These are phyloP conservation scores for Drosophila sproati DNA, from an alignment of 1,140 invertebrate species.

Conservation along the genomic window DNA sequence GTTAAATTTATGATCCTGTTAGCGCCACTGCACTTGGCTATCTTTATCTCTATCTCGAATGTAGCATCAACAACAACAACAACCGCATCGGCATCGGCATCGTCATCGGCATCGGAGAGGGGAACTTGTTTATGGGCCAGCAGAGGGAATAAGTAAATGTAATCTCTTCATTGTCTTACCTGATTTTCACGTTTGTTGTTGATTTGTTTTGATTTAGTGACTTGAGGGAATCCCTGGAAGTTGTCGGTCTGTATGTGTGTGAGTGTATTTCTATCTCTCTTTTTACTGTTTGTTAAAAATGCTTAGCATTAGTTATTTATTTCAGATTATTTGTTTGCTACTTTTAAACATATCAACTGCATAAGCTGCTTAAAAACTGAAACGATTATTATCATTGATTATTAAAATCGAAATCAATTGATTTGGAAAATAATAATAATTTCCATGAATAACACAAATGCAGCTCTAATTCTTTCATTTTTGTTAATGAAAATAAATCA, in stretches of 20 bases:
- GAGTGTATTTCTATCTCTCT: conserved; percentile 2
- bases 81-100: not conserved
- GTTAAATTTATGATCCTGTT: conserved; percentile 79
- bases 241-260: conserved; percentile 7
- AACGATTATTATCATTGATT: no score
- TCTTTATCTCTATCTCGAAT: conserved; percentile 46
- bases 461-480: no score
- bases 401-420: no score
- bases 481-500: no score
- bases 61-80: conserved; percentile 41
- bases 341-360: no score
- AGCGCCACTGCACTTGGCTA: conserved; percentile 74
- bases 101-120: not conserved
- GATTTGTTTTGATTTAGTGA: conserved; percentile 55
- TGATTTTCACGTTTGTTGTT: conserved; percentile 54
- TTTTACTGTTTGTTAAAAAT: not conserved
- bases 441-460: no score
- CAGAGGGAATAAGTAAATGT: conserved; percentile 69
- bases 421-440: no score
- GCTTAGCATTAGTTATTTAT: no score
- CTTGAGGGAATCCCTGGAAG: conserved; percentile 28
- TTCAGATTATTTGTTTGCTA: no score
- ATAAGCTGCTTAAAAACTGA: no score
- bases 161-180: conserved; percentile 52
- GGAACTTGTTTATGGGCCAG: conserved; percentile 70